Evolutionary conservation across 2,797 vertebrate species (phyloP).

Genomic region (Crax fasciolata): DNA sequence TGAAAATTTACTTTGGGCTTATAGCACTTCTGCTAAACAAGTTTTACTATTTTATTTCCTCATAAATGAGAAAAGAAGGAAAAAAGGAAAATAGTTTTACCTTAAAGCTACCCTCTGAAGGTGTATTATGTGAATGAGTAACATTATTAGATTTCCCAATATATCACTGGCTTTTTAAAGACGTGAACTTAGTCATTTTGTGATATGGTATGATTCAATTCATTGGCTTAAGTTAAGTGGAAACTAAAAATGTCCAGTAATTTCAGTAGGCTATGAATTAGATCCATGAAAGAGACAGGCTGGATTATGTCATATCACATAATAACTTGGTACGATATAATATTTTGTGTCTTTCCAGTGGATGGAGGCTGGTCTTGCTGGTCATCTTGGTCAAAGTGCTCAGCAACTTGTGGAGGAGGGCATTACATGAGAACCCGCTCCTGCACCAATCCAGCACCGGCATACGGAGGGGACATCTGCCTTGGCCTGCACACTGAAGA

Average conservation of each 20-base stretch:
- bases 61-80: not conserved
- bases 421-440: constrained; percentile 97
- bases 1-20: not conserved
- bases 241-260: not conserved
- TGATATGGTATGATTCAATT: not conserved
- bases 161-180: not conserved
- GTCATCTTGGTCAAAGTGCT: constrained; percentile 97
- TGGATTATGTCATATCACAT: not conserved
- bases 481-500: constrained; percentile 97
- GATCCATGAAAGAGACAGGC: not conserved
- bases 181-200: not conserved
- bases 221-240: not conserved
- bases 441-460: constrained; percentile 93
- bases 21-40: not conserved
- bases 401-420: constrained; percentile 95
- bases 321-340: not conserved
- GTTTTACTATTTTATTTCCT: not conserved
- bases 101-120: not conserved
- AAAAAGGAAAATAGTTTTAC: not conserved
- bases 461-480: constrained; percentile 96
- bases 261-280: not conserved
- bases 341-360: constrained; percentile 83
- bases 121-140: not conserved
- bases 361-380: constrained; percentile 98
- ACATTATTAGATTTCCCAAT: not conserved